Conservation (phyloP, 2,797 vertebrate species). For the Silurus aristotelis region DNA sequence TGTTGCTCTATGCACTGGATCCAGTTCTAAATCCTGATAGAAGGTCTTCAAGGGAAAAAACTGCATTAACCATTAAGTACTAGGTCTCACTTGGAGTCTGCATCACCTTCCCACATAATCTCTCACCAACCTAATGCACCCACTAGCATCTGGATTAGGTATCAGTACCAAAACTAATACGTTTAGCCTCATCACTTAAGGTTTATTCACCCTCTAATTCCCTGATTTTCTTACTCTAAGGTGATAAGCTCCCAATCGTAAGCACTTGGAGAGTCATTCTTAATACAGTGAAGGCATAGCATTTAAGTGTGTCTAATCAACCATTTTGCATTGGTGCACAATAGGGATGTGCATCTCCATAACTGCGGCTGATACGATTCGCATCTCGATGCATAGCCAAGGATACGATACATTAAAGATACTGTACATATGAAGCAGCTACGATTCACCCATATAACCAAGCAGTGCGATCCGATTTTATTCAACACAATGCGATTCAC, state of each 20-base stretch:
- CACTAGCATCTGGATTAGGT: conserved; percentile 39
- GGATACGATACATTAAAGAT: too few species aligned
- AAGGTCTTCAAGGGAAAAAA: conserved; percentile 3
- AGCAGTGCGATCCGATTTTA: too few species aligned
- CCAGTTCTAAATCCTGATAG: neutral
- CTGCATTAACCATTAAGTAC: conserved; percentile 11
- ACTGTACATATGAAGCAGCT: too few species aligned
- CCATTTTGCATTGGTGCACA: neutral
- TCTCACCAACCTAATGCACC: conserved; percentile 34
- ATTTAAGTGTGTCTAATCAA: conserved; percentile 53
- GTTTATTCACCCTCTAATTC: conserved; percentile 24
- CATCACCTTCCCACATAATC: conserved; percentile 8
- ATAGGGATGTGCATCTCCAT: too few species aligned
- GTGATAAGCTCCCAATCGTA: conserved; percentile 54
- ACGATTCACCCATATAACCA: too few species aligned
- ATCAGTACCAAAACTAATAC: conserved; percentile 48
- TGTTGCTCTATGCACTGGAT: neutral
- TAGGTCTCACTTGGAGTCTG: conserved; percentile 14
- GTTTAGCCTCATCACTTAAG: conserved; percentile 52
- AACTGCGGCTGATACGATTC: too few species aligned
- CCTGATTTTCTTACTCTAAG: conserved; percentile 3
- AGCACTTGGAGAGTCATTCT: conserved; percentile 48
- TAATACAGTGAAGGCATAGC: conserved; percentile 52
- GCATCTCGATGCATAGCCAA: too few species aligned
- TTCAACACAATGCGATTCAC: too few species aligned